Percentiles rank a stretch among this genome's conserved stretches.
Evolutionary conservation across 2,888 invertebrate genomes (phyloP).

Genomic region (Meiosimyza decipiens): DNA sequence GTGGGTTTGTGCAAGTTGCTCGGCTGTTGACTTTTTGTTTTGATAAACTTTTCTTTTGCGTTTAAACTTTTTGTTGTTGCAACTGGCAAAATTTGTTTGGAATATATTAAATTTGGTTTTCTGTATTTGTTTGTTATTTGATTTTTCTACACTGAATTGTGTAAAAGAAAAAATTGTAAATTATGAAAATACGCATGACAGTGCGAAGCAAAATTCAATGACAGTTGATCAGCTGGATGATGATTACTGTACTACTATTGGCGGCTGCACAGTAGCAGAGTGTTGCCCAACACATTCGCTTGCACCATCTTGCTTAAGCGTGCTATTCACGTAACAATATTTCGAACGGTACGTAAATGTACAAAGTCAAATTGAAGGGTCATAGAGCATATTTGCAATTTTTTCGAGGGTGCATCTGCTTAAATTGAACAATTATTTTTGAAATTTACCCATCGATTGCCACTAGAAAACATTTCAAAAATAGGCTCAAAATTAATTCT

Average conservation of each 20-base stretch:
- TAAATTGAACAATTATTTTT: not conserved
- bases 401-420: not conserved
- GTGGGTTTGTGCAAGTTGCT: not conserved
- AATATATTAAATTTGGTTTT: slow-evolving; percentile 18
- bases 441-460: not conserved
- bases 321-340: no score
- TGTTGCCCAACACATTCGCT: no score
- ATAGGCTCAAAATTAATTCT: no score
- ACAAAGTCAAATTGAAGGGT: no score
- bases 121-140: slow-evolving; percentile 16
- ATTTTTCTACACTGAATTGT: slow-evolving; percentile 14
- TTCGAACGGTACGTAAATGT: no score
- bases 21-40: no score
- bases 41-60: not conserved
- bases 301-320: no score
- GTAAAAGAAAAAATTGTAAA: slow-evolving; percentile 2
- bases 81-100: not conserved
- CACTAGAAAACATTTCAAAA: not conserved
- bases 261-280: no score
- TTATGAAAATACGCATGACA: slow-evolving; percentile 6
- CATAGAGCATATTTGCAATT: not conserved
- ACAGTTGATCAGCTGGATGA: slow-evolving; percentile 17
- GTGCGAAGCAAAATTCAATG: slow-evolving; percentile 5
- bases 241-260: no score
- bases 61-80: not conserved